Evolutionary conservation across 1,140 invertebrate species (phyloP), one percentile per base, ranked within the genome.

Genomic region (Thaumatotibia leucotreta): DNA sequence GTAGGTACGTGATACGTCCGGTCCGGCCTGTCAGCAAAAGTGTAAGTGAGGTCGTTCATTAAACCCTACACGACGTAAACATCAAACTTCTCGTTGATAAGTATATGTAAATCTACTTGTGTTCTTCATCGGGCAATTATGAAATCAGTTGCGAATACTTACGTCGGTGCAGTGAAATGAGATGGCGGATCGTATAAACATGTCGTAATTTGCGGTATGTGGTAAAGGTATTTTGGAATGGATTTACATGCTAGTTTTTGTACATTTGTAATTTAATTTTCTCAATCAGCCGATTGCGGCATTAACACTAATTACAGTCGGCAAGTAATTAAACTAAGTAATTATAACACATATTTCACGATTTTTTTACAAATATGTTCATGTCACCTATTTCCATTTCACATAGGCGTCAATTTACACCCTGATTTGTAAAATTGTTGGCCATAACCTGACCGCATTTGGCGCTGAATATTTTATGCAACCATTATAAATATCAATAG

Each of bases 41-140:
- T 82, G 78, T 79, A 83, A 83, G 81, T 80, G 70, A 76, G 72
- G 76, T 78, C 76, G 73, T 78, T 83, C 75, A 65, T 79, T 82
- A 83, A 74, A 80, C 74, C 75, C 74, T 71, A 52, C 32, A 35
- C 65, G 65, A 69, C 66, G 64, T 69, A 79, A 74, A 77, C 70
- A 73, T 70, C 50, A 64, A 64, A 63, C 65, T 61, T 29, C 65
- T 27, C 45, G 39, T 31, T 61, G 23, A 61, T 35, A 27, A 50
- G 29, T 23, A 52, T 6, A 29, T 20, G 39, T 45, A 45, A 45
- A 9, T 45, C 39, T 20, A 58, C 52, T 27, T 58, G 24, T 58
- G 52, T n/a, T 58, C 27, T 23, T 58, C 52, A 31, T 58, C 52
- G 11, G 23, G 29, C 17, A 58, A 58, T 58, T 58, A 58, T 58